Evolutionary conservation across 2,888 invertebrate genomes (phyloP).

Genomic region (Sphinx pinastri): DNA sequence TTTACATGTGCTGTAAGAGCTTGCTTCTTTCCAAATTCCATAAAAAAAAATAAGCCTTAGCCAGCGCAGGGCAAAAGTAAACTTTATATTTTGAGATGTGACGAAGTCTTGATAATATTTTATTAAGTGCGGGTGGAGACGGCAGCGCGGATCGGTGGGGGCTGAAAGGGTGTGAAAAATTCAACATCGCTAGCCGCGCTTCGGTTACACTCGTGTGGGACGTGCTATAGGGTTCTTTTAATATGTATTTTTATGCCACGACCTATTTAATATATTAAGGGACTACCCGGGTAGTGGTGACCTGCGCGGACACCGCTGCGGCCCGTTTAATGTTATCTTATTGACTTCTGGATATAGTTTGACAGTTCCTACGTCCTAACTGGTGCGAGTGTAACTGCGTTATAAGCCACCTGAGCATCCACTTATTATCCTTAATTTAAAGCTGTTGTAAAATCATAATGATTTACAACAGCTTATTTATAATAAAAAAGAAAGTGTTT

Average conservation of each 20-base stretch:
- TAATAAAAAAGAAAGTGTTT: conserved; percentile 12
- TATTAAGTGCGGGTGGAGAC: conserved; percentile 63
- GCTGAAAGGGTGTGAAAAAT: conserved; percentile 67
- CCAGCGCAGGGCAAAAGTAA: no score
- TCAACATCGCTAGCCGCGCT: conserved; percentile 57
- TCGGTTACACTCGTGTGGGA: conserved; percentile 50
- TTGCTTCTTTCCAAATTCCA: no score
- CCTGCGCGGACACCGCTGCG: background rate
- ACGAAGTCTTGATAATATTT: conserved; percentile 74
- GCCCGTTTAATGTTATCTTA: background rate
- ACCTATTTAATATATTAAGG: conserved; percentile 51
- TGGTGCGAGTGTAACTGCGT: background rate
- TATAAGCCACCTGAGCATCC: background rate
- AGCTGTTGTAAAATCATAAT: background rate
- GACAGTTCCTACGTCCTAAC: background rate
- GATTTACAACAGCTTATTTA: background rate
- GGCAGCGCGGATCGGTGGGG: conserved; percentile 46
- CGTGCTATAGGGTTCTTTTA: conserved; percentile 58
- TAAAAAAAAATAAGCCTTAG: no score
- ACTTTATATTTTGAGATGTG: conserved; percentile 63
- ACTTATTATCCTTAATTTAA: background rate
- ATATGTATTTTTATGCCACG: conserved; percentile 59
- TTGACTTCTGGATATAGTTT: background rate
- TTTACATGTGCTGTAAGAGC: no score
- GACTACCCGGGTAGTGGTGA: conserved; percentile 26